These are phyloP conservation scores for Lasaia peninsularis DNA, from an alignment of 1,140 invertebrate genomes.

Conservation along the genomic window DNA sequence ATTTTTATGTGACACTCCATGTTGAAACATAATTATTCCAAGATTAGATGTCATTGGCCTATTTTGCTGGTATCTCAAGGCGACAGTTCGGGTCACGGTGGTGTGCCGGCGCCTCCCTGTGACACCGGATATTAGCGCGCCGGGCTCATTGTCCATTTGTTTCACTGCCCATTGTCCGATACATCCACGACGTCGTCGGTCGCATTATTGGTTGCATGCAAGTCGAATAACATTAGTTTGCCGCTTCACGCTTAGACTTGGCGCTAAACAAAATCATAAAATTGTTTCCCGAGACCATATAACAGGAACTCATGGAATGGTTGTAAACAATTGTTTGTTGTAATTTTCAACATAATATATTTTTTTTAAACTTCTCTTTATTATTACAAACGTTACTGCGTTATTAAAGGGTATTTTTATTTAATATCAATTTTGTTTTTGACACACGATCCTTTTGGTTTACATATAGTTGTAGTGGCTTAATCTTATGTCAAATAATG, in stretches of 20 bases:
- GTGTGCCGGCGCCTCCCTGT: slow-evolving; percentile 3
- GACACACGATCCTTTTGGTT: no score
- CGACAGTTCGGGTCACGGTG: neutral
- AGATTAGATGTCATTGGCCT: neutral
- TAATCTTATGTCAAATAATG: no score
- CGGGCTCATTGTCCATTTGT: slow-evolving; percentile 8
- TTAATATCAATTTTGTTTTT: no score
- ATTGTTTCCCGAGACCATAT: no score
- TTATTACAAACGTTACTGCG: no score
- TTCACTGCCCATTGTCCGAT: neutral
- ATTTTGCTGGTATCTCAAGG: neutral
- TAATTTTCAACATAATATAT: no score
- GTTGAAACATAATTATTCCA: neutral
- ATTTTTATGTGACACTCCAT: neutral
- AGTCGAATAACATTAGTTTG: neutral
- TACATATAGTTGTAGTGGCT: no score
- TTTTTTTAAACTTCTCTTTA: no score
- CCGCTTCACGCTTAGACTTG: neutral
- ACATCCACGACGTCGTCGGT: neutral
- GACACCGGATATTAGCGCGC: slow-evolving; percentile 7
- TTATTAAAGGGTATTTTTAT: no score
- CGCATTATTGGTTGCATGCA: neutral
- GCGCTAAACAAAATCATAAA: no score
- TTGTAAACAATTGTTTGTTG: no score
- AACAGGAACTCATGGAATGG: no score